phyloP scores from a whole-genome alignment of 2,888 invertebrate species.

The Lepidochrysops patricia region DNA sequence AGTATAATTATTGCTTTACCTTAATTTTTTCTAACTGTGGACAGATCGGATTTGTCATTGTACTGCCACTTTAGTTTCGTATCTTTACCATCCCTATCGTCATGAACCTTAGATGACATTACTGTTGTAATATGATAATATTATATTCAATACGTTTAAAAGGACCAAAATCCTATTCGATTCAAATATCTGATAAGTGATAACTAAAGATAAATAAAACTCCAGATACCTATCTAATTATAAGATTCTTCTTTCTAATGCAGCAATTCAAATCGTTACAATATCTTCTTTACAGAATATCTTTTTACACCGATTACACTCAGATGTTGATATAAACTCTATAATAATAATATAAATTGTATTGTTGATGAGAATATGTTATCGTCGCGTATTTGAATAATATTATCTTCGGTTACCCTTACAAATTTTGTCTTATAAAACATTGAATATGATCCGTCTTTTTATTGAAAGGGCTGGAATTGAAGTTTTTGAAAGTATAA shows the following conservation, averaged over 20 bases:
- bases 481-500: background rate
- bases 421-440: conserved; percentile 2
- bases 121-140: background rate
- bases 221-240: background rate
- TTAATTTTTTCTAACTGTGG: background rate
- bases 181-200: background rate
- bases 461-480: background rate
- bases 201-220: background rate
- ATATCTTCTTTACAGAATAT: too few species aligned
- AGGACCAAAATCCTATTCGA: background rate
- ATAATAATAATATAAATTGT: too few species aligned
- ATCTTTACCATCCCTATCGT: background rate
- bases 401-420: background rate
- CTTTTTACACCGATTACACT: too few species aligned
- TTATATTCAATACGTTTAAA: background rate
- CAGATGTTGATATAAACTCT: too few species aligned
- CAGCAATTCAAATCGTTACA: too few species aligned
- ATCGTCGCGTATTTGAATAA: background rate
- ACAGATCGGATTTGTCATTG: background rate
- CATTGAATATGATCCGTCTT: conserved; percentile 5
- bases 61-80: background rate
- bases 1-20: background rate
- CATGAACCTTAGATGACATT: background rate
- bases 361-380: background rate
- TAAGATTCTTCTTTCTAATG: too few species aligned